Percentiles rank a stretch among this genome's conserved stretches.
Evolutionary conservation across 2,797 vertebrate genomes (phyloP).

Genomic region (Calcarius lapponicus): DNA sequence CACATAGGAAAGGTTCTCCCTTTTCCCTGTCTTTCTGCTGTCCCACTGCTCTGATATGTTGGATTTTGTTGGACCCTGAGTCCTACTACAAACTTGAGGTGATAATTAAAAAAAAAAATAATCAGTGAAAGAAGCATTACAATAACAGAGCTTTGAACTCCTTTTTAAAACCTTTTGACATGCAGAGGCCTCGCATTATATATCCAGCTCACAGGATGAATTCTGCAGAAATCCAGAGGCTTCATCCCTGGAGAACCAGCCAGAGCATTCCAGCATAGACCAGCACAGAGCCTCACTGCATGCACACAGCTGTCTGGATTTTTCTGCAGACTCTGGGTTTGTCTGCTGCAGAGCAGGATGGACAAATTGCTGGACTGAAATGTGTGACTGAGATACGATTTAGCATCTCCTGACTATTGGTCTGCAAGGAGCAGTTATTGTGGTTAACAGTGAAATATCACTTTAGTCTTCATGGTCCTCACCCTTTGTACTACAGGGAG

Average conservation of each 20-base stretch:
- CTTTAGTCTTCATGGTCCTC: background rate
- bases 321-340: background rate
- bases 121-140: background rate
- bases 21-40: background rate
- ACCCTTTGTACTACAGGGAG: background rate
- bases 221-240: background rate
- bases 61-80: background rate
- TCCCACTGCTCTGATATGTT: background rate
- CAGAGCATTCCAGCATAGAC: background rate
- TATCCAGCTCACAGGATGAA: background rate
- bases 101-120: background rate
- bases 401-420: background rate
- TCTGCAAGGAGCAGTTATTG: background rate
- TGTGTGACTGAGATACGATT: background rate
- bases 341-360: background rate
- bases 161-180: background rate
- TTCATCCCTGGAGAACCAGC: background rate
- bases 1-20: background rate
- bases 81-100: background rate
- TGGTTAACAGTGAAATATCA: accelerated
- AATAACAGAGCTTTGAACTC: background rate
- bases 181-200: background rate
- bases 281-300: background rate
- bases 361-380: background rate
- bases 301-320: background rate